Evolutionary conservation across 1,140 invertebrate genomes (phyloP).

Genomic region (Triops longicaudatus): DNA sequence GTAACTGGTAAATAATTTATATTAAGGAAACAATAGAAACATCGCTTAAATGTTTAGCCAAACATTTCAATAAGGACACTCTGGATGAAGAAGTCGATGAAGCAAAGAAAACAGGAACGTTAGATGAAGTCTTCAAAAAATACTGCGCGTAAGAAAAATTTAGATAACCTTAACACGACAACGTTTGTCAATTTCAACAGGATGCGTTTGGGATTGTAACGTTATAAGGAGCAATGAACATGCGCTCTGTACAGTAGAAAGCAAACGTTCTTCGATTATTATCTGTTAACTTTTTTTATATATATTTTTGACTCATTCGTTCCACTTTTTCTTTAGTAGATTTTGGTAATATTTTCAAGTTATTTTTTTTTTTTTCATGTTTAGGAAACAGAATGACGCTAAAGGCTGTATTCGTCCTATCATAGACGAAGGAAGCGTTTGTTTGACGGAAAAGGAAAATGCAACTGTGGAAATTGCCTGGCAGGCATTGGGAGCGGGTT

Average conservation of each 20-base stretch:
- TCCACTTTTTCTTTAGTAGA: background rate
- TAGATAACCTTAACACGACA: background rate
- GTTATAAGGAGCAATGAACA: background rate
- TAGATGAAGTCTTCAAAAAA: slow-evolving; percentile 57
- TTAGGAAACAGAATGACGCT: slow-evolving; percentile 49
- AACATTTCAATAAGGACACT: background rate
- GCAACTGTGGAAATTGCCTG: slow-evolving; percentile 48
- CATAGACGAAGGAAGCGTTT: slow-evolving; percentile 49
- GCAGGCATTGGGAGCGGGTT: slow-evolving; percentile 54
- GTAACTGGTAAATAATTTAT: background rate
- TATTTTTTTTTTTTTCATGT: slow-evolving; percentile 35
- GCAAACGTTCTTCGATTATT: background rate
- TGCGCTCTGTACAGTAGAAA: slow-evolving; percentile 15
- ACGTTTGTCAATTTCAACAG: background rate
- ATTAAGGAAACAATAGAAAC: background rate
- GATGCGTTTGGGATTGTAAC: background rate
- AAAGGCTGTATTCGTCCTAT: slow-evolving; percentile 53
- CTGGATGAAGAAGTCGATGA: slow-evolving; percentile 51
- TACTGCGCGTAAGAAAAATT: slow-evolving; percentile 42
- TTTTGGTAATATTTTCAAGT: slow-evolving; percentile 19
- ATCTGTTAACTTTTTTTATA: background rate
- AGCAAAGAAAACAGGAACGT: slow-evolving; percentile 45
- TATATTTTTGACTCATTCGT: background rate
- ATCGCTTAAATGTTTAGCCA: slow-evolving; percentile 1
- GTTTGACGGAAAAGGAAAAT: slow-evolving; percentile 52